A percentile compares a stretch with the other conserved stretches of the same genome.
Evolutionary conservation across 2,888 invertebrate genomes (phyloP).

Genomic region (Ichneumoninae sp.): DNA sequence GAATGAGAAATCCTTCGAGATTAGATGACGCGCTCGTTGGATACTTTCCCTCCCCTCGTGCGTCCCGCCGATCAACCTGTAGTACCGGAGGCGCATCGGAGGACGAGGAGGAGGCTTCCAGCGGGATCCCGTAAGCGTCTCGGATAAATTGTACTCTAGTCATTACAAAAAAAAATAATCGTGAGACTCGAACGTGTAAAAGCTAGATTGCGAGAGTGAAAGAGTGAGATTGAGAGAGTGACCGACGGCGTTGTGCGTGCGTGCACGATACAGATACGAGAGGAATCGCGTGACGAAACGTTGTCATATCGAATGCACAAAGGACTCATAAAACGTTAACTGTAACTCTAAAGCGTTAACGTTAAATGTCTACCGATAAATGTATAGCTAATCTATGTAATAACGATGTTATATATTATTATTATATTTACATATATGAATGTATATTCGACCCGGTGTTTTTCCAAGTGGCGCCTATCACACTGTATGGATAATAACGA

Average conservation of each 20-base stretch:
- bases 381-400: conserved; percentile 56
- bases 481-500: conserved; percentile 50
- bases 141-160: conserved; percentile 65
- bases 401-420: conserved; percentile 51
- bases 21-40: not conserved
- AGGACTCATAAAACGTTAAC: conserved; percentile 33
- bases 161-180: conserved; percentile 46
- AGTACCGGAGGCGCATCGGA: not conserved
- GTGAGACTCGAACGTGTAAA: conserved; percentile 36
- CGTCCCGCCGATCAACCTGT: not conserved
- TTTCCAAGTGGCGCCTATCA: conserved; percentile 57
- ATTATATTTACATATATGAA: conserved; percentile 41
- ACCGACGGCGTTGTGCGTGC: conserved; percentile 10
- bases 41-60: not conserved
- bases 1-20: not conserved
- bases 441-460: conserved; percentile 39
- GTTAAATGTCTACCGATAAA: conserved; percentile 55
- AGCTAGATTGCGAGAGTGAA: not conserved
- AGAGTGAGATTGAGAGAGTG: conserved; percentile 15
- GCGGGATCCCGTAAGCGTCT: conserved; percentile 21
- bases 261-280: not conserved
- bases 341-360: conserved; percentile 26
- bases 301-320: conserved; percentile 44
- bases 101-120: conserved; percentile 11
- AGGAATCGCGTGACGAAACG: conserved; percentile 13